Conservation (phyloP, 2,113 vertebrate species). For the Scopus umbretta region DNA sequence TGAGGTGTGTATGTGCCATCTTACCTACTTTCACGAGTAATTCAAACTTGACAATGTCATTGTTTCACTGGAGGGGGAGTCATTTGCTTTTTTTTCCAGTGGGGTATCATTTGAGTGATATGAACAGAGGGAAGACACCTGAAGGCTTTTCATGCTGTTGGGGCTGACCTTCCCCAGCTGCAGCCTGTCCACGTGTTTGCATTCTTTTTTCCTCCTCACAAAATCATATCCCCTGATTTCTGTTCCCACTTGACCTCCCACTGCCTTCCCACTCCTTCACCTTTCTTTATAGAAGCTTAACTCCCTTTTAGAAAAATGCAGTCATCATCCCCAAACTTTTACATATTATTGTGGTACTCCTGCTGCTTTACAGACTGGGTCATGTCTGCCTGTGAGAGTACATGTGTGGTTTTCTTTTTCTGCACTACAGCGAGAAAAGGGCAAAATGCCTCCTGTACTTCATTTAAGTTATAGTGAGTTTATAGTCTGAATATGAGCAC, state of each 20-base stretch:
- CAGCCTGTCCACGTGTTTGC: neutral
- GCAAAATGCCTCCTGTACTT: neutral
- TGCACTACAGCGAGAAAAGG: neutral
- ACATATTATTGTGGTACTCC: neutral
- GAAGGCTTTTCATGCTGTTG: neutral
- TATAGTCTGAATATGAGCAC: neutral
- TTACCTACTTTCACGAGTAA: too few species aligned
- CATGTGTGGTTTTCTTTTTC: neutral
- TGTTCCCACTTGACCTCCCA: neutral
- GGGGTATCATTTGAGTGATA: too few species aligned
- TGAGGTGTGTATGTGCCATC: too few species aligned
- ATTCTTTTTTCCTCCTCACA: neutral
- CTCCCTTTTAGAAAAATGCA: neutral
- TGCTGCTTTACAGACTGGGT: neutral
- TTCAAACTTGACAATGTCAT: too few species aligned
- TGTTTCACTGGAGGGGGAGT: too few species aligned
- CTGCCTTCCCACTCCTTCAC: neutral
- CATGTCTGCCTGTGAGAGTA: neutral
- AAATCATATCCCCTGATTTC: neutral
- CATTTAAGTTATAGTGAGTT: neutral
- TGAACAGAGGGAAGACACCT: neutral
- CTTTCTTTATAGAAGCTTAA: neutral
- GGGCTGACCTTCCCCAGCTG: neutral
- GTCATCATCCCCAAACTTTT: neutral
- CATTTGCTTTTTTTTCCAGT: too few species aligned